These are phyloP conservation scores for Aix galericulata DNA, from an alignment of 2,113 vertebrate genomes.

Conservation along the genomic window DNA sequence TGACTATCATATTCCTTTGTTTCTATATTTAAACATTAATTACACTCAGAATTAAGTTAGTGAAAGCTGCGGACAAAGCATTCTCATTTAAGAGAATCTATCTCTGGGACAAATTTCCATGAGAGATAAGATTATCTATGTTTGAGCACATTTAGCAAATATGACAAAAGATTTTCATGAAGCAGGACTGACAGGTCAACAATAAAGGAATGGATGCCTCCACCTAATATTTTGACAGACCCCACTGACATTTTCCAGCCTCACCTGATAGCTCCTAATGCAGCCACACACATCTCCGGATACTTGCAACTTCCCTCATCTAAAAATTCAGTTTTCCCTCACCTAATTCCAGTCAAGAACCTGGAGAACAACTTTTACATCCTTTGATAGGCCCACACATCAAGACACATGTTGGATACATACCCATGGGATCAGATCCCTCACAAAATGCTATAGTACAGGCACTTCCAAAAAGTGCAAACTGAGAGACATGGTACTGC, in stretches of 20 bases:
- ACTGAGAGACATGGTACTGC: neutral
- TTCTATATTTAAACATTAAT: constrained; percentile 67
- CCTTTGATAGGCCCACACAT: neutral
- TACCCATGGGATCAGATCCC: neutral
- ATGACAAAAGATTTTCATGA: neutral
- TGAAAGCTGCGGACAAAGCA: constrained; percentile 28
- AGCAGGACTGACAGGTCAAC: neutral
- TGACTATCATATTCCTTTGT: constrained; percentile 29
- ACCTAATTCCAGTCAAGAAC: neutral
- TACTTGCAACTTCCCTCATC: neutral
- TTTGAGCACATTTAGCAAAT: neutral
- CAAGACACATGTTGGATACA: neutral
- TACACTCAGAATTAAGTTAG: constrained; percentile 32
- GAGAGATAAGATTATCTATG: neutral
- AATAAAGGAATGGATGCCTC: neutral
- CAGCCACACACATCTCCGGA: neutral
- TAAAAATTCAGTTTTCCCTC: neutral
- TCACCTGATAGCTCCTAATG: neutral
- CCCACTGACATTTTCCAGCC: neutral
- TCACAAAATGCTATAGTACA: neutral
- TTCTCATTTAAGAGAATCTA: neutral
- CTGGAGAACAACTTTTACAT: neutral
- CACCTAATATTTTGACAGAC: neutral
- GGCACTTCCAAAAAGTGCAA: neutral
- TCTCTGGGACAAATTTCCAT: neutral